These are phyloP conservation scores for Hypomecis atomaria DNA, from an alignment of 2,888 invertebrate genomes.

Conservation along the genomic window DNA sequence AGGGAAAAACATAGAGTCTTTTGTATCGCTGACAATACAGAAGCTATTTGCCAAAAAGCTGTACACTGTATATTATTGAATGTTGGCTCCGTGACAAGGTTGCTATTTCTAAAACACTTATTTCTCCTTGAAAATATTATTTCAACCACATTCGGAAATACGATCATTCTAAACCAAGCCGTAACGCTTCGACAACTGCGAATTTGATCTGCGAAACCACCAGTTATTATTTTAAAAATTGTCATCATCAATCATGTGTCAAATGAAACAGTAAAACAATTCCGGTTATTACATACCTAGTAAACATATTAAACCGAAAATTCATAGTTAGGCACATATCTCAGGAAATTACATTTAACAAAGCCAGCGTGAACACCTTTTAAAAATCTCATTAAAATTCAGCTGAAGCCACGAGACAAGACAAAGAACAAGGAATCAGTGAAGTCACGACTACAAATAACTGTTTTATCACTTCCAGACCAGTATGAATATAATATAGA, in stretches of 20 bases:
- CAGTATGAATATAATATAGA: neutral
- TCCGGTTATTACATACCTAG: neutral
- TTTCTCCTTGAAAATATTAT: constrained; percentile 40
- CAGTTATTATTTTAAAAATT: constrained; percentile 35
- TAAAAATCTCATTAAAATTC: constrained; percentile 15
- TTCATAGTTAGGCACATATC: neutral
- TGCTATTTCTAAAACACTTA: constrained; percentile 34
- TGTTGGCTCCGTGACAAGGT: constrained; percentile 8
- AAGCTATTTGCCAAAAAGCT: too few species aligned
- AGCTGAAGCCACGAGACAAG: constrained; percentile 1
- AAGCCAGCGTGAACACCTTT: neutral
- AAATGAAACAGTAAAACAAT: neutral
- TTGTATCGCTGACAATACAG: too few species aligned
- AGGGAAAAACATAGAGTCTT: too few species aligned
- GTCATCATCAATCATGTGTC: neutral
- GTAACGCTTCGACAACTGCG: constrained; percentile 39
- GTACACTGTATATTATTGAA: neutral
- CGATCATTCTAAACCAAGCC: constrained; percentile 33
- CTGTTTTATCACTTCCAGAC: constrained; percentile 4
- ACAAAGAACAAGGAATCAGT: constrained; percentile 10
- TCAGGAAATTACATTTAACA: constrained; percentile 4
- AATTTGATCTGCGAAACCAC: constrained; percentile 47
- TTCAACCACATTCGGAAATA: constrained; percentile 38
- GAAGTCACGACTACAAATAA: constrained; percentile 15
- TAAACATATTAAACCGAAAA: neutral